These are phyloP conservation scores for Orussus abietinus DNA, from an alignment of 1,140 invertebrate genomes.

Conservation along the genomic window DNA sequence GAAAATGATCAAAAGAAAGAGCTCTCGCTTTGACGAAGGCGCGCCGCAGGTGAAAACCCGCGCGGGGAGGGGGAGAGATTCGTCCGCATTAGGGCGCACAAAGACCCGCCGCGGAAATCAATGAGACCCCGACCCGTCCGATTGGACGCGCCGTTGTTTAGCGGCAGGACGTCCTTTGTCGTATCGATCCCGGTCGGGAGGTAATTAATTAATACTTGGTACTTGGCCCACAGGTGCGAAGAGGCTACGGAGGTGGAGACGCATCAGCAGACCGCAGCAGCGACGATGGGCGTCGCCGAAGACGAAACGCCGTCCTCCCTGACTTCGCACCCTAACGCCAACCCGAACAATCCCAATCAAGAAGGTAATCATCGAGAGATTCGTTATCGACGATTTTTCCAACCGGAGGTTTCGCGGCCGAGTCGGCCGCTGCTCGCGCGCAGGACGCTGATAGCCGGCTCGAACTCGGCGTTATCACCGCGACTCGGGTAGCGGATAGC, in stretches of 20 bases:
- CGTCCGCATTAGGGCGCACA: background rate
- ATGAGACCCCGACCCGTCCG: background rate
- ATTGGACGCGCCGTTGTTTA: slow-evolving; percentile 1
- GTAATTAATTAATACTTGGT: background rate
- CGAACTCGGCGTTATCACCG: no score
- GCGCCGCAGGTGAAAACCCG: background rate
- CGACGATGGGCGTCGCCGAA: slow-evolving; percentile 46
- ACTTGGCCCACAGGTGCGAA: slow-evolving; percentile 36
- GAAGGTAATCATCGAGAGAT: slow-evolving; percentile 39
- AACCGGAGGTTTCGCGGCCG: no score
- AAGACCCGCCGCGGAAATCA: background rate
- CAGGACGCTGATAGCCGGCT: no score
- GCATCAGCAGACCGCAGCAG: slow-evolving; percentile 43
- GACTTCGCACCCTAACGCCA: slow-evolving; percentile 46
- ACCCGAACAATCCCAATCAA: slow-evolving; percentile 42
- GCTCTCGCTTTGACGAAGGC: background rate
- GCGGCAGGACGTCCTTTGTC: slow-evolving; percentile 3
- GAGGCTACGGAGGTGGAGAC: slow-evolving; percentile 47
- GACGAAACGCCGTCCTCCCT: slow-evolving; percentile 47
- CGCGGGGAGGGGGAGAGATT: no score
- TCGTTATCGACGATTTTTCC: no score
- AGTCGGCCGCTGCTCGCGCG: no score
- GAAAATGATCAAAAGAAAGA: slow-evolving; percentile 15
- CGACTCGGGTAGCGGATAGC: no score
- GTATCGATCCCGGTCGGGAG: background rate